Percentiles rank a stretch among this genome's conserved stretches.
These are phyloP conservation scores for Prunella fulvescens DNA, from an alignment of 2,113 vertebrate genomes.

Conservation along the genomic window DNA sequence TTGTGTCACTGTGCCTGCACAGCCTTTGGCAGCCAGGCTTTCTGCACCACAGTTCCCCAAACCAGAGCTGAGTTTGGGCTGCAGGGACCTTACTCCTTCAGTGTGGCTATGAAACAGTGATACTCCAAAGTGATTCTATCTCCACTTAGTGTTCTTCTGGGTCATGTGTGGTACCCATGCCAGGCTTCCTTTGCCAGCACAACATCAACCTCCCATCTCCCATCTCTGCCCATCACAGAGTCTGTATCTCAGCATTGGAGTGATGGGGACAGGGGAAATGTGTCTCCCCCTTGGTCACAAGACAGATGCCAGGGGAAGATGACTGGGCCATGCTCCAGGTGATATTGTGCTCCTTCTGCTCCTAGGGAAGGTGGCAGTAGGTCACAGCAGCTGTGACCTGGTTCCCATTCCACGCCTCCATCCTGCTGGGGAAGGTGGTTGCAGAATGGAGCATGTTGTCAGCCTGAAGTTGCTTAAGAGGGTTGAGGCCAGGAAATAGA, in stretches of 20 bases:
- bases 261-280: background rate
- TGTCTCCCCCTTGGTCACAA: background rate
- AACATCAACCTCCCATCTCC: background rate
- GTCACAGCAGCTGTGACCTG: constrained; percentile 10
- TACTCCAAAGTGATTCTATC: fast-evolving
- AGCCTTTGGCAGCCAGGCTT: background rate
- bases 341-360: background rate
- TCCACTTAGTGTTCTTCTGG: background rate
- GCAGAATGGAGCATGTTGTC: background rate
- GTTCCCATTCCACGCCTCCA: background rate
- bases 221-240: background rate
- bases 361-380: background rate
- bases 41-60: fast-evolving
- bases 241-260: background rate
- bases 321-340: background rate
- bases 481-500: background rate
- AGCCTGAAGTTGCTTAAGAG: background rate
- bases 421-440: background rate
- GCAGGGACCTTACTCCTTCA: background rate
- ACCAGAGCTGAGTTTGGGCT: background rate
- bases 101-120: background rate
- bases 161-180: fast-evolving
- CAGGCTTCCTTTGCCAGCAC: background rate
- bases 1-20: fast-evolving
- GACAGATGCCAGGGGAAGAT: background rate